phyloP scores from a whole-genome alignment of 2,888 invertebrate species.

The Troilus luridus region DNA sequence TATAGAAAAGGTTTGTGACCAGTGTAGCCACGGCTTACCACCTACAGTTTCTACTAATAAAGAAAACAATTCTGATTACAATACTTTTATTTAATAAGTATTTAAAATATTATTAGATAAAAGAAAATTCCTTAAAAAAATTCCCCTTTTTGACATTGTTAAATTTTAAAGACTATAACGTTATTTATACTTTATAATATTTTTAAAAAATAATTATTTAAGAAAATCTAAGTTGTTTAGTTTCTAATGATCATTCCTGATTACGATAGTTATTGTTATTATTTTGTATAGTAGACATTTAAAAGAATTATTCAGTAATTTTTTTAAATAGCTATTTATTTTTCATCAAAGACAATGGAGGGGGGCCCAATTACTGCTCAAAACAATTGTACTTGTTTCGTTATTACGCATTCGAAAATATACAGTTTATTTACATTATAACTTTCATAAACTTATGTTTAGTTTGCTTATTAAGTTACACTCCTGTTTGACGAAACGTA shows the following conservation, averaged over 20 bases:
- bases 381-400: too few relatives aligned
- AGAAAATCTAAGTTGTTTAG: neutral
- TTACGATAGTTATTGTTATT: neutral
- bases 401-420: too few relatives aligned
- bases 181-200: neutral
- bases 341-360: neutral
- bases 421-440: too few relatives aligned
- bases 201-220: neutral
- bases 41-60: neutral
- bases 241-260: neutral
- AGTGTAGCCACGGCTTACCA: slow-evolving; percentile 22
- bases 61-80: neutral
- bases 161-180: neutral
- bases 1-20: slow-evolving; percentile 1
- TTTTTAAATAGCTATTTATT: neutral
- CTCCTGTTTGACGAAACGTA: too few relatives aligned
- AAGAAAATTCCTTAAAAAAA: neutral
- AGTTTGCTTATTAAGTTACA: too few relatives aligned
- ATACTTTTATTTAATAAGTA: neutral
- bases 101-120: neutral
- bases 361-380: neutral
- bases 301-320: neutral
- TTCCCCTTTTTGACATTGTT: neutral
- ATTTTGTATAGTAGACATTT: neutral
- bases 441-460: too few relatives aligned